Conservation (phyloP, 2,888 invertebrate genomes). For the Agrotis segetum region DNA sequence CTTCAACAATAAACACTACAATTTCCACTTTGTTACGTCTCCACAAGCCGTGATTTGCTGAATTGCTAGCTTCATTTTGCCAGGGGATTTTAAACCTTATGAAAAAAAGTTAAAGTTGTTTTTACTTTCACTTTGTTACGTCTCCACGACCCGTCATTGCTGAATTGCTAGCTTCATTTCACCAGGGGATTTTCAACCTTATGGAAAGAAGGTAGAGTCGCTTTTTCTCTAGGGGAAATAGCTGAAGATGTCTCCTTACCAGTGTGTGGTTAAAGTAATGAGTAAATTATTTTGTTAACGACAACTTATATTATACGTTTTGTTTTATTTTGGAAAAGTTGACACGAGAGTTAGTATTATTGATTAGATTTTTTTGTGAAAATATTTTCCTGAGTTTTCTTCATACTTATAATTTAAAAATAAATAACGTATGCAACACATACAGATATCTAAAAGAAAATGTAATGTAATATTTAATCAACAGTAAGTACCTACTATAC, state of each 20-base stretch:
- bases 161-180: not conserved
- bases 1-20: constrained; percentile 75
- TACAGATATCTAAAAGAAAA: too few relatives aligned
- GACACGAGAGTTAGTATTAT: not conserved
- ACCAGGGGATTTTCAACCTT: not conserved
- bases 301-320: constrained; percentile 43
- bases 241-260: constrained; percentile 49
- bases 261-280: constrained; percentile 65
- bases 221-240: not conserved
- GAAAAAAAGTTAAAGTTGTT: not conserved
- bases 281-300: constrained; percentile 67
- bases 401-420: not conserved
- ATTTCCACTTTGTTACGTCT: constrained; percentile 73
- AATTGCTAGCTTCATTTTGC: constrained; percentile 50
- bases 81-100: constrained; percentile 46
- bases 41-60: constrained; percentile 67
- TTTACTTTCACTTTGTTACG: not conserved
- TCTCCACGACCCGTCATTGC: constrained; percentile 5
- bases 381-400: not conserved
- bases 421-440: too few relatives aligned
- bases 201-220: too few relatives aligned
- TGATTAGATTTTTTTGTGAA: not conserved
- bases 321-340: constrained; percentile 46
- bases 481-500: too few relatives aligned
- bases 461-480: too few relatives aligned